Evolutionary conservation across 2,797 vertebrate genomes (phyloP).

Genomic region (Gymnocypris eckloni): DNA sequence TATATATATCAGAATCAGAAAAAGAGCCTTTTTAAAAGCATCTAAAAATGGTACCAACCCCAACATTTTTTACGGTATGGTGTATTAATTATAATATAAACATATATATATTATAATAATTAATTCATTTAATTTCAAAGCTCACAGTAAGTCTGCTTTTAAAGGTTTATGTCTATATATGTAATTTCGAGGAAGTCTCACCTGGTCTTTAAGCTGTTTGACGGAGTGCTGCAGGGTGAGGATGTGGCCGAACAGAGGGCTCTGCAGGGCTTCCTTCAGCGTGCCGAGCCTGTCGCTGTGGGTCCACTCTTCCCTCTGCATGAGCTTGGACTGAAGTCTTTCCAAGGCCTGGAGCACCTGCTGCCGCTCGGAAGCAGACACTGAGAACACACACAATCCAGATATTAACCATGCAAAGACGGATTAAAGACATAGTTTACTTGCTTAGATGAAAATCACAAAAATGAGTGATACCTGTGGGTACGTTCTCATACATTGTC

Average conservation of each 20-base stretch:
- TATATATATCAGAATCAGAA: no score
- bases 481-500: conserved; percentile 79
- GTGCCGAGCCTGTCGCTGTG: conserved; percentile 83
- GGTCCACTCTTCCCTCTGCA: conserved; percentile 86
- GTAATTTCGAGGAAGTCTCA: conserved; percentile 58
- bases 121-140: no score
- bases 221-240: conserved; percentile 94
- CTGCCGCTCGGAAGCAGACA: conserved; percentile 82
- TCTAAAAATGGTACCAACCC: no score
- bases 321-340: conserved; percentile 86
- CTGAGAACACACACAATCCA: conserved; percentile 54
- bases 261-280: conserved; percentile 84
- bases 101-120: no score
- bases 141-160: no score
- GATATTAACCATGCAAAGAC: conserved; percentile 24
- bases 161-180: background rate
- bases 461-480: conserved; percentile 67
- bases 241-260: conserved; percentile 91
- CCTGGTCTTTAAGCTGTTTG: conserved; percentile 90
- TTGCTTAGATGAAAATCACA: background rate
- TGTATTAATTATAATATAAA: no score
- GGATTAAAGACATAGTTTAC: background rate
- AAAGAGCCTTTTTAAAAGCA: no score
- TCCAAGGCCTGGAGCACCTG: conserved; percentile 91
- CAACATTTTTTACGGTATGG: no score